Base-by-base conservation (phyloP, 2,888 invertebrate species). In the Heliconius hortense region DNA sequence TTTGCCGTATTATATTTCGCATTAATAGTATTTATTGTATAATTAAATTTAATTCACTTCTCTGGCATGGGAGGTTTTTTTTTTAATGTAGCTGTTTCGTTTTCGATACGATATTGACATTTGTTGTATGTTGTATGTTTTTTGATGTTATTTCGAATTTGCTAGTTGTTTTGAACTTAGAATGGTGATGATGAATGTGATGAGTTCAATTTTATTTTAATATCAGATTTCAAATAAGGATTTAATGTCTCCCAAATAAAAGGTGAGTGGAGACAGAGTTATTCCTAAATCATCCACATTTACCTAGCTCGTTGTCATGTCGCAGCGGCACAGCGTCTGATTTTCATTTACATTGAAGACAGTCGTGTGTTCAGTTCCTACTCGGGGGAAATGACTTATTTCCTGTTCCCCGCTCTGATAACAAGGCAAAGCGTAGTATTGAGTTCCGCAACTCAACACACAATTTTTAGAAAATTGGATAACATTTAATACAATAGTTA, bases 1-100 rank as follows among this genome's bases (percentile, higher is more conserved):
- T 60, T 60, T 43, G 35, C 39, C 72, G 78, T 78, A 73, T 77
- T 73, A 31, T 68, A 56, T 56, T 69, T 69, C 69, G 69, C 69
- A 69, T 31, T 69, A 31, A 56, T 56, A 56, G 24, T 69, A 56
- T 69, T 69, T 69, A 69, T 35, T 69, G n/a, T 56, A 15, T 56
- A 69, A 69, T 69, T 69, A 69, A 69, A 69, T 56, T 69, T 56
- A 69, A 69, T 69, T 56, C 31, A 53, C 69, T 7, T 66, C 24
- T 43, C 28, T 66, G 66, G 39, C 39, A 39, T 13, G n/a, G 18
- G 13, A 39, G 15, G 15, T 66, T 1, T 0, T 39, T 64, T 64
- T 64, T 66, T 13, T 66, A 39, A 39, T 66, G n/a, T 24, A 39
- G 48, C 48, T 48, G 18, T 18, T 48, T 48, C 18, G 48, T 18